Evolutionary conservation across 2,113 vertebrate species (phyloP), one percentile per base, ranked within the genome.

Genomic region (Dascyllus trimaculatus): DNA sequence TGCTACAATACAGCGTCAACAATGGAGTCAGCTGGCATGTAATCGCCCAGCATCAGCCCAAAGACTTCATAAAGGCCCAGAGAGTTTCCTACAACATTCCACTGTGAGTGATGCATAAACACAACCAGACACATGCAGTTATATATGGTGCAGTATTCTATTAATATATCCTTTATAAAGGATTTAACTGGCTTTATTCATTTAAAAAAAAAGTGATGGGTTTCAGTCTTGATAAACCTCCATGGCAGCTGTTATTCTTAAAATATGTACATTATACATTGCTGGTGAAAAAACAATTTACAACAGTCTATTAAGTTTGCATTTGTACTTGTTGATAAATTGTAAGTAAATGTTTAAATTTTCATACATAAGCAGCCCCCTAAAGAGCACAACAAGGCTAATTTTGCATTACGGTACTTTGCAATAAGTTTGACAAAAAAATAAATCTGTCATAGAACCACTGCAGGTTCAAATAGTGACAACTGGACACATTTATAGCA

Each of bases 1-100:
- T 99, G 67, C 95, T 99, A 69, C 98, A 99, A 51, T 99, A 99
- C 94, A 99, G 97, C 40, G 89, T 99, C 92, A 99, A 98, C 94
- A 97, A 96, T 3, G 98, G 97, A 38, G 96, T 99, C 90, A 97
- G 95, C 84, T 99, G 98, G 98, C 97, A 99, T 11, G 96, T 99
- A 65, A 99, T 99, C 43, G 98, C 98, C 38, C 98, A 99, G 92
- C 98, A 99, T 91, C 98, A 99, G 93, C 97, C 97, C 38, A 99
- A 99, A 95, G 98, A 99, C 92, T 99, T 99, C 93, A 96, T 97
- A 78, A 98, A 97, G 92, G 97, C 98, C 71, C 98, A 99, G 93
- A 96, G 97, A 89, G 97, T 99, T 80, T 99, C 98, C 85, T 99
- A 99, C 91, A 98, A 99, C 22, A 96, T 99, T 70, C 98, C 98